Conservation (phyloP, 2,797 vertebrate genomes). For the Argentina silus region DNA sequence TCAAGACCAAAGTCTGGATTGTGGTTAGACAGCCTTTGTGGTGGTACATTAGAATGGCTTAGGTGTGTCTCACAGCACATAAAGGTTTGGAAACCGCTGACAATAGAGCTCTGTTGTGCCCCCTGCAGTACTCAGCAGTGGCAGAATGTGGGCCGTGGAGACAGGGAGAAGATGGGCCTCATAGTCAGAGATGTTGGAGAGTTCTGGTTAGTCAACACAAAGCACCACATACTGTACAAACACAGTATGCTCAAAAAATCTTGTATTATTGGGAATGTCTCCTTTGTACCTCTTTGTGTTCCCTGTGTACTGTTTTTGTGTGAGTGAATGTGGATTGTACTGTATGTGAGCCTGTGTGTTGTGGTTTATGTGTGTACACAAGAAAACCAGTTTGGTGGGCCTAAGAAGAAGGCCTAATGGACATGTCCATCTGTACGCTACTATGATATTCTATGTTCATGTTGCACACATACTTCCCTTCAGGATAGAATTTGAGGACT, state of each 20-base stretch:
- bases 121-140: constrained; percentile 79
- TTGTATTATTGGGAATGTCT: too few species aligned
- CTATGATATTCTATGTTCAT: too few species aligned
- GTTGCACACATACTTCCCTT: not conserved
- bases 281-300: too few species aligned
- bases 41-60: too few species aligned
- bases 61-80: not conserved
- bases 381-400: too few species aligned
- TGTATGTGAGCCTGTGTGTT: too few species aligned
- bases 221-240: not conserved
- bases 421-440: too few species aligned
- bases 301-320: too few species aligned
- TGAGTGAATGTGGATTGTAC: too few species aligned
- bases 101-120: constrained; percentile 20
- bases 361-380: too few species aligned
- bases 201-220: constrained; percentile 74
- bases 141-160: constrained; percentile 73
- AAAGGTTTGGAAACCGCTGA: not conserved
- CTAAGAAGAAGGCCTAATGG: too few species aligned
- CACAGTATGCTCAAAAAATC: too few species aligned
- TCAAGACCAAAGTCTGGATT: not conserved
- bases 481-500: constrained; percentile 86
- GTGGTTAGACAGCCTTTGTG: not conserved
- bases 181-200: constrained; percentile 81
- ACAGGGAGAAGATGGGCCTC: constrained; percentile 81